Evolutionary conservation across 2,888 invertebrate species (phyloP).

Genomic region (Habrosyne pyritoides): DNA sequence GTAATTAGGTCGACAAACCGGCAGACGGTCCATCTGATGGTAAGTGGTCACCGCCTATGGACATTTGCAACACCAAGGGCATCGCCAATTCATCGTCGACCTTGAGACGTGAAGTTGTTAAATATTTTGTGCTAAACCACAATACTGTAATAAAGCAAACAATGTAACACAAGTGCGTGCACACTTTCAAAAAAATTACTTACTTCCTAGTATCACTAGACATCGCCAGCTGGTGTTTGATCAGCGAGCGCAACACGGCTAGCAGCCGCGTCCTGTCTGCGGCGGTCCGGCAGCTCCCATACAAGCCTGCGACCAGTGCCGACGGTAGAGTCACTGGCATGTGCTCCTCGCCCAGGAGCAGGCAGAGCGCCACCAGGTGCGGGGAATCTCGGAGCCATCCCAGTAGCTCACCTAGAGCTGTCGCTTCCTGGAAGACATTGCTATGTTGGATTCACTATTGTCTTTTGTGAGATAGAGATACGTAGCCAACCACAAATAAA

Average conservation of each 20-base stretch:
- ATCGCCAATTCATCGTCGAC: no score
- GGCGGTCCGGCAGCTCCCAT: constrained; percentile 67
- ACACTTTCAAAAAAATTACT: constrained; percentile 35
- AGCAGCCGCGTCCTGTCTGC: constrained; percentile 63
- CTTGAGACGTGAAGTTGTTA: no score
- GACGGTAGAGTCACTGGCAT: constrained; percentile 66
- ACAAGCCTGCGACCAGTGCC: constrained; percentile 68
- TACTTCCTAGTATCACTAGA: constrained; percentile 74
- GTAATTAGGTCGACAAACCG: no score
- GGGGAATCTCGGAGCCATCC: constrained; percentile 78
- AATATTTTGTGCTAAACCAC: no score
- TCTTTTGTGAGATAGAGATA: no score
- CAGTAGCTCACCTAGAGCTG: constrained; percentile 70
- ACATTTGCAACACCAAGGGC: no score
- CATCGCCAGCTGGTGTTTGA: constrained; percentile 72
- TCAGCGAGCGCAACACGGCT: constrained; percentile 67
- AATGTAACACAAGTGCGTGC: no score
- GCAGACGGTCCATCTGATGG: no score
- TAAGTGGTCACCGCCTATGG: no score
- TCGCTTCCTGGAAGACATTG: constrained; percentile 67
- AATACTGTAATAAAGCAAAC: no score
- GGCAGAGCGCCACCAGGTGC: constrained; percentile 71
- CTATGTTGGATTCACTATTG: no score
- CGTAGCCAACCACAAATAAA: no score
- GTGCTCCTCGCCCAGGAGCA: constrained; percentile 73